phyloP scores from a whole-genome alignment of 2,113 vertebrate species.

The Tympanuchus pallidicinctus region DNA sequence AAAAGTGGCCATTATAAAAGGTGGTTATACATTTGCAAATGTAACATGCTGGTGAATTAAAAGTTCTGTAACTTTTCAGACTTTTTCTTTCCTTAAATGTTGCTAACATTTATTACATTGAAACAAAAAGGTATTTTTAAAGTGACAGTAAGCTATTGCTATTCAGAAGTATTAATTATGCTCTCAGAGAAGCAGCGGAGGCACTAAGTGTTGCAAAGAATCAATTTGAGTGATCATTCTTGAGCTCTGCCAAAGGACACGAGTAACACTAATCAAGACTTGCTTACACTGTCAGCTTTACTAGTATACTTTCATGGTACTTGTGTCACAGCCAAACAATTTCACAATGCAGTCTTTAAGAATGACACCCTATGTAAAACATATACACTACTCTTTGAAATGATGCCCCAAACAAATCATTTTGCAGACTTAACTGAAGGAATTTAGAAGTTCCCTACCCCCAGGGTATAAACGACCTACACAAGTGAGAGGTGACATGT shows the following conservation, averaged over 20 bases:
- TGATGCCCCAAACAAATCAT: background rate
- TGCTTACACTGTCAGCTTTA: background rate
- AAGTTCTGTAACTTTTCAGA: background rate
- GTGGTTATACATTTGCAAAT: background rate
- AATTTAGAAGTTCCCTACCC: background rate
- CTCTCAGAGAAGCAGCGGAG: background rate
- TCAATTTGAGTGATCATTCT: background rate
- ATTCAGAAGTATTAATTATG: background rate
- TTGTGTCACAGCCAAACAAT: background rate
- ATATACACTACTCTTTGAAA: background rate
- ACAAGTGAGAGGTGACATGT: background rate
- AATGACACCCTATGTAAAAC: constrained; percentile 1
- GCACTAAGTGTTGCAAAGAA: background rate
- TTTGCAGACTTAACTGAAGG: background rate
- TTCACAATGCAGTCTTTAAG: background rate
- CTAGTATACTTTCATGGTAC: background rate
- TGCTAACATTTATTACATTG: background rate
- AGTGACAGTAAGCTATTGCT: background rate
- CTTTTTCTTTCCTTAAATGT: background rate
- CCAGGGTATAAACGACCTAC: background rate
- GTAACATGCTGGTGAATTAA: background rate
- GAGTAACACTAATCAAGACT: background rate
- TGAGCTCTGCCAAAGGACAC: background rate
- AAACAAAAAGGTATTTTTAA: background rate
- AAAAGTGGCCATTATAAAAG: background rate